phyloP scores from a whole-genome alignment of 2,797 vertebrate species.

The Astyanax mexicanus region DNA sequence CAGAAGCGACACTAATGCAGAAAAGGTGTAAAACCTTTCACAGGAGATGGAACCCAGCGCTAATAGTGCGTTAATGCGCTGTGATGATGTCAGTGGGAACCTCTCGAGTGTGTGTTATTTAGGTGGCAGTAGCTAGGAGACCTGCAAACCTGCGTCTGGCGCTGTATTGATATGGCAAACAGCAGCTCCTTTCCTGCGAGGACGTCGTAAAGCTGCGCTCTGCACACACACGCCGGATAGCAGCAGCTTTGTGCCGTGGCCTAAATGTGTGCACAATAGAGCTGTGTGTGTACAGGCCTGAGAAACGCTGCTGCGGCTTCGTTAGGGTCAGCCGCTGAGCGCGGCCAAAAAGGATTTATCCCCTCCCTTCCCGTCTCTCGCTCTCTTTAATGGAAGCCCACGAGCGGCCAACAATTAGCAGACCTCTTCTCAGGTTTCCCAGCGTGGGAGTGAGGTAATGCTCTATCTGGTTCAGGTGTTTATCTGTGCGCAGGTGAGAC shows the following conservation, averaged over 20 bases:
- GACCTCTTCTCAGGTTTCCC: neutral
- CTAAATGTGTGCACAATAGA: slow-evolving; percentile 70
- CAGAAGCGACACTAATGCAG: slow-evolving; percentile 42
- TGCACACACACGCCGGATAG: slow-evolving; percentile 65
- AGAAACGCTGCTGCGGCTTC: slow-evolving; percentile 63
- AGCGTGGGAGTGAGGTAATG: slow-evolving; percentile 24
- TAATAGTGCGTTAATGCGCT: slow-evolving; percentile 66
- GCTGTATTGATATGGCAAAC: slow-evolving; percentile 46
- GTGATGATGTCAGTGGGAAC: slow-evolving; percentile 66
- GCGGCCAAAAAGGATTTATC: slow-evolving; percentile 19
- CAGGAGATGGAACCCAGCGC: slow-evolving; percentile 56
- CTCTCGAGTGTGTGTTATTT: slow-evolving; percentile 60
- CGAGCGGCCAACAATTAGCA: neutral
- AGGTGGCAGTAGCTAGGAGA: slow-evolving; percentile 68
- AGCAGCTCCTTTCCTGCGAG: slow-evolving; percentile 62
- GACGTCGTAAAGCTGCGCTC: slow-evolving; percentile 68
- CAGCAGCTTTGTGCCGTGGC: slow-evolving; percentile 69
- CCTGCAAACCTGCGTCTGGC: slow-evolving; percentile 48
- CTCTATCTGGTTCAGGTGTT: neutral
- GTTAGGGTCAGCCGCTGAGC: slow-evolving; percentile 40
- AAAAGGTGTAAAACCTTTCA: slow-evolving; percentile 71
- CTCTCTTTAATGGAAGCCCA: neutral
- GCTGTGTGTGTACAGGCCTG: slow-evolving; percentile 68
- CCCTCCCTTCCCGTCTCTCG: neutral
- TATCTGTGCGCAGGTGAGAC: slow-evolving; percentile 2